Evolutionary conservation across 1,140 invertebrate species (phyloP), one percentile per base, ranked within the genome.

Genomic region (Plectrocnemia conspersa): DNA sequence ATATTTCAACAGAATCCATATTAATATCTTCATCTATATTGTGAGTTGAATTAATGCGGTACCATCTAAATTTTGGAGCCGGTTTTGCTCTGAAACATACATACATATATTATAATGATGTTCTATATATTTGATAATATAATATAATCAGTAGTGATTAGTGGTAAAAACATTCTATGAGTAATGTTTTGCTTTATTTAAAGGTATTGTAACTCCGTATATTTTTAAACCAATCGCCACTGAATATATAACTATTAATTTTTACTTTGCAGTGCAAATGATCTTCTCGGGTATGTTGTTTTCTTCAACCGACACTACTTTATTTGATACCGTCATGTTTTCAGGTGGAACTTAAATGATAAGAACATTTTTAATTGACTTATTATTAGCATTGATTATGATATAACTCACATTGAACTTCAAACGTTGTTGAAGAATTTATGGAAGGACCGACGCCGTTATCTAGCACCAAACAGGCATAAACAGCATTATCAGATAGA

Each of bases 381-480:
- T 45, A 45, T 40, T 33, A 3, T 49, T 49, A 5, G 11, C 44
- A 25, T 45, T 25, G n/a, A 13, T 36, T 33, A 24, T n/a, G n/a
- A n/a, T n/a, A n/a, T 29, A 58, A 83, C 88, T 84, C 73, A 93
- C 90, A 95, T 76, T 94, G 90, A 21, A 93, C 88, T 38, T 82
- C 82, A 60, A 94, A 88, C 64, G 82, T 79, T 5, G 88, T 91
- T 22, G 82, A 84, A 64, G 86, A 89, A 50, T 82, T 82, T 25
- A 93, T 87, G 1, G 83, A 82, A 1, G 77, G 71, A 0, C 85
- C 86, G n/a, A 85, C 82, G 1, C 69, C 65, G 68, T 92, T 93
- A 4, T 74, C 72, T 9, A 80, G 84, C 45, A 88, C 89, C 36
- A 81, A 74, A 69, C 91, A 95, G 13, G 85, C 88, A 68, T 93